These are phyloP conservation scores for Malurus cyaneus DNA, from an alignment of 2,113 vertebrate species.

Conservation along the genomic window DNA sequence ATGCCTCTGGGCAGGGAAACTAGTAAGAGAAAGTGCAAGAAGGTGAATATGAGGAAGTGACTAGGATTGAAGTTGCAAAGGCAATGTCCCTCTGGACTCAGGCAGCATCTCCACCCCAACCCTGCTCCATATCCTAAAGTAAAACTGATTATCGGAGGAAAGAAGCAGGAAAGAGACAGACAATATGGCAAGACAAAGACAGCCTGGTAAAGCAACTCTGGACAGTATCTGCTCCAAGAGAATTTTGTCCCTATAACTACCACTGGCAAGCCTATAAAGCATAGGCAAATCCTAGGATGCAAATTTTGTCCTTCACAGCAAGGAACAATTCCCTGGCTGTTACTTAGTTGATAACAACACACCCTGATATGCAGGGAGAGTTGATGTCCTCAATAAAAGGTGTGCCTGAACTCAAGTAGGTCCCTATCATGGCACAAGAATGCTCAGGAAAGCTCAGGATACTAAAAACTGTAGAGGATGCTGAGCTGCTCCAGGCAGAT, in stretches of 20 bases:
- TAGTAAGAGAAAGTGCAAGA: neutral
- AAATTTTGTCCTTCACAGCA: neutral
- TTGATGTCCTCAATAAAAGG: neutral
- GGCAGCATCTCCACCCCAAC: neutral
- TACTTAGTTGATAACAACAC: neutral
- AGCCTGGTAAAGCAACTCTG: neutral
- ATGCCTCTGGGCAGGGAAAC: neutral
- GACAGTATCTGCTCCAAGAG: neutral
- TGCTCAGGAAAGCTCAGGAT: neutral
- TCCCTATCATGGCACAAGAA: neutral
- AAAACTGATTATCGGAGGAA: neutral
- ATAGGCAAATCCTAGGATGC: neutral
- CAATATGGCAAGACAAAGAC: neutral
- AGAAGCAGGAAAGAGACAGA: neutral
- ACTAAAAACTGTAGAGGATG: neutral
- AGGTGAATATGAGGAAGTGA: neutral
- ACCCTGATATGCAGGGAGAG: neutral
- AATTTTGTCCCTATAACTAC: neutral
- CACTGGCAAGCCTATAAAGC: neutral
- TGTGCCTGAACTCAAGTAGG: neutral
- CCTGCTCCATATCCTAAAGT: neutral
- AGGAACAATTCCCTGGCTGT: neutral
- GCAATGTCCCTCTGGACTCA: neutral
- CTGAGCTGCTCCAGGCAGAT: neutral
- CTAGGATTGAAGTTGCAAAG: neutral